Evolutionary conservation across 2,888 invertebrate species (phyloP), one percentile per base, ranked within the genome.

Genomic region (Sesamia inferens): DNA sequence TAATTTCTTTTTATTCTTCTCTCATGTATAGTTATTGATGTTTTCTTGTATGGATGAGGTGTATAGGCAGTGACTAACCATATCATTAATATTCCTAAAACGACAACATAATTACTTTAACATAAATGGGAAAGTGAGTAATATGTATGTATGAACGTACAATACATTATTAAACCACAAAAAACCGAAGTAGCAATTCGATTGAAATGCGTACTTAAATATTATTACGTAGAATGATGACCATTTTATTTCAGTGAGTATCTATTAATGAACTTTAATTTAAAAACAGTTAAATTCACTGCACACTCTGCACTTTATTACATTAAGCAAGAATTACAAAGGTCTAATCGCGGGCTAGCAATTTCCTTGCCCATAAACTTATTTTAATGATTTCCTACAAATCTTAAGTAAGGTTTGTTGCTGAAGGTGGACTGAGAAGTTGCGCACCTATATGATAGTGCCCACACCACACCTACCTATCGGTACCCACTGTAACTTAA

Each of bases 351-450:
- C 74, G 74, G 78, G 19, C 79, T 75, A 63, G 87, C 83, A 84
- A 87, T 88, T 89, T 87, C 80, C 85, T 82, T 76, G 74, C 72
- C 79, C 83, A 84, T 88, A 86, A 87, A 86, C 79, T 84, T 83
- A 87, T 87, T 86, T 86, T 87, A 88, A 89, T 88, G 84, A 84
- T 84, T 87, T 79, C 78, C 78, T 84, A 81, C 85, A 84, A 85
- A 86, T 83, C 82, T 84, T 76, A 73, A 76, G 81, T 73, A 78
- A 71, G 69, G 66, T 84, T 74, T 68, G 57, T 70, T 65, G 81
- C 61, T 68, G 78, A 71, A 63, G 63, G 57, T 59, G 65, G 24
- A 68, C 64, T 66, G 39, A 68, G 71, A 71, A 76, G 72, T 71
- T 74, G 16, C 64, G 47, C 62, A 59, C 44, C 31, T 54, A 39